Percentiles rank a stretch among this genome's conserved stretches.
Evolutionary conservation across 2,113 vertebrate species (phyloP).

Genomic region (Eurypyga helias): DNA sequence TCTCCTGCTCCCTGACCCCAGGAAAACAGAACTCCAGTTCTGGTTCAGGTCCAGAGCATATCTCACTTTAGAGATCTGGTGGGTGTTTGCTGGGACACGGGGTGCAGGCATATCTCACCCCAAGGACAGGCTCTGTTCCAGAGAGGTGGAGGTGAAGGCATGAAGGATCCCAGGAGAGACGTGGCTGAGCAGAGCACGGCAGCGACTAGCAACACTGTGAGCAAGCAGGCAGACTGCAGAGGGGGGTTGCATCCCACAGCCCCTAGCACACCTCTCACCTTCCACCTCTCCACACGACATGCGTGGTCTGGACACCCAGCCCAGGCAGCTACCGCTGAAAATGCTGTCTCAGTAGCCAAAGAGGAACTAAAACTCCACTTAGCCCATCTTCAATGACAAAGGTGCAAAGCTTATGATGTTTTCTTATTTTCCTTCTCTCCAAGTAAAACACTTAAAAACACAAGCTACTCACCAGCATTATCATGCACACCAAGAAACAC

Average conservation of each 20-base stretch:
- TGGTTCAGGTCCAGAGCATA: neutral
- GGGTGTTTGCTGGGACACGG: fast-evolving
- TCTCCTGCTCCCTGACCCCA: neutral
- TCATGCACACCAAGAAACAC: neutral
- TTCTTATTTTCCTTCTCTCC: neutral
- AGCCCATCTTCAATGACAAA: neutral
- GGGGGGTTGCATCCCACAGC: fast-evolving
- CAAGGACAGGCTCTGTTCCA: neutral
- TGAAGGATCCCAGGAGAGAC: neutral
- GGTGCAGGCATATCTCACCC: neutral
- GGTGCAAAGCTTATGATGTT: neutral
- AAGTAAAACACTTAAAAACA: neutral
- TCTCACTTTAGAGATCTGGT: neutral
- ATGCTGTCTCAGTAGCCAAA: neutral
- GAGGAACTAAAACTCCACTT: neutral
- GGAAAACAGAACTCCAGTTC: neutral
- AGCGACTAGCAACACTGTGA: neutral
- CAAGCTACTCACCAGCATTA: neutral
- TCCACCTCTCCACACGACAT: neutral
- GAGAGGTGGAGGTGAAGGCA: neutral
- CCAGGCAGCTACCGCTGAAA: neutral
- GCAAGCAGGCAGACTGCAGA: neutral
- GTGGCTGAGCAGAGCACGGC: neutral
- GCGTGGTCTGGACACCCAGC: neutral
- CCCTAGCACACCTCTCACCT: neutral